Base-by-base conservation (phyloP, 2,888 invertebrate species). In the Criorhina ranunculi region DNA sequence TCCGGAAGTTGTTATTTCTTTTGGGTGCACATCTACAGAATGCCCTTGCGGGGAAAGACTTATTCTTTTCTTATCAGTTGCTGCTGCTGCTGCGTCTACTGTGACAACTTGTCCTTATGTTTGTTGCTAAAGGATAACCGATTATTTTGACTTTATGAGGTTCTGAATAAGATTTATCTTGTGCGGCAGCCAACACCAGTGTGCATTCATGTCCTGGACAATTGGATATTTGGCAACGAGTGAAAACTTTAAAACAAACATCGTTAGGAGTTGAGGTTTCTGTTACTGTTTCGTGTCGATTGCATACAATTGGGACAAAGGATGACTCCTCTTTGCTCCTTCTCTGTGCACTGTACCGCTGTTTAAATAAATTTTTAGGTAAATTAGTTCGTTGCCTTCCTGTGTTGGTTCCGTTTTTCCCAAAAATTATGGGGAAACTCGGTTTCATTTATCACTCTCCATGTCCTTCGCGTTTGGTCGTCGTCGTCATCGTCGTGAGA, bases 371-470 rank as follows among this genome's bases (percentile, higher is more conserved):
- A 80, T 53, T 70, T 75, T 80, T 85, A 57, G 64, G 66, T 64
- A 80, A 85, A 85, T 85, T 85, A 85, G 85, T 80, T 85, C 85
- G 24, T 35, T 76, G 67, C 51, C n/a, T 59, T 77, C 67, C 75
- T 85, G 64, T 64, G 42, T 42, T 55, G 17, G 44, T 59, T 62
- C 49, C 51, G 37, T 46, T 46, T 67, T 60, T 55, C 57, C 24
- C 29, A 19, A 42, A 51, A 82, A 82, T 82, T 82, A 83, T 78
- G 72, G 67, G 72, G 55, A 49, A 24, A 24, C 24, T 24, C 59
- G 44, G 64, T 82, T 82, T 72, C 72, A 72, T 82, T 77, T 77
- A 77, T 72, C 77, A 77, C 53, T 82, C 31, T 76, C 31, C 49
- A 37, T 57, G 57, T 49, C 55, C 62, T 62, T 12, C 12, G 24